Base-by-base conservation (phyloP, 2,888 invertebrate genomes). In the Lycophotia porphyrea region DNA sequence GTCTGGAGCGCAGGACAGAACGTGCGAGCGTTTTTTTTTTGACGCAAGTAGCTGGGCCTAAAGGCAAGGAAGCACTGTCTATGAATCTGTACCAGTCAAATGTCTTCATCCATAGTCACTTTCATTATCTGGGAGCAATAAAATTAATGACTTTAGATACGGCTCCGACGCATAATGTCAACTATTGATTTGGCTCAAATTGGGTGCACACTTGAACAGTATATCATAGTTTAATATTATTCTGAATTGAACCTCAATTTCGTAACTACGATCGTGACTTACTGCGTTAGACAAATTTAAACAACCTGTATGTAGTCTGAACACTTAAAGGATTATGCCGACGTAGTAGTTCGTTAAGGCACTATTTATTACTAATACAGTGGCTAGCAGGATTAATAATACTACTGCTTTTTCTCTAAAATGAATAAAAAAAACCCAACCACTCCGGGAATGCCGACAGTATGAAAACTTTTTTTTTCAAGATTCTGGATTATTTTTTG, bases 221-320 rank as follows among this genome's bases (percentile, higher is more conserved):
- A 65, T 49, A 68, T 78, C 52, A 42, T 36, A 58, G 34, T 64
- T 64, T 58, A 74, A 72, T 78, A 66, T 60, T 71, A 78, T 78
- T 78, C 81, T 13, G 63, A 81, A 75, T 81, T 36, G 36, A 65
- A 75, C 49, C 64, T 44, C 58, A 34, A 76, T 75, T 58, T 60
- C n/a, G 49, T 13, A 31, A 58, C 31, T 31, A 31, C 60, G 64
- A 24, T 76, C 82, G 82, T 79, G 82, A 81, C 68, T 79, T 82
- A 79, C 49, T 27, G 39, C 44, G 27, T 15, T 65, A 36, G 67
- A 79, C 78, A 74, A 68, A 64, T 74, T 74, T 78, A 81, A 81
- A 74, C 52, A 31, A 61, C 47, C 55, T 74, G 55, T 81, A 81
- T 81, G 34, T 52, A 42, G 39, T 49, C 63, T 63, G 42, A 58